Percentiles rank a stretch among this genome's conserved stretches.
These are phyloP conservation scores for Imbricaverruca yamaguchii DNA, from an alignment of 2,888 invertebrate species.

Conservation along the genomic window DNA sequence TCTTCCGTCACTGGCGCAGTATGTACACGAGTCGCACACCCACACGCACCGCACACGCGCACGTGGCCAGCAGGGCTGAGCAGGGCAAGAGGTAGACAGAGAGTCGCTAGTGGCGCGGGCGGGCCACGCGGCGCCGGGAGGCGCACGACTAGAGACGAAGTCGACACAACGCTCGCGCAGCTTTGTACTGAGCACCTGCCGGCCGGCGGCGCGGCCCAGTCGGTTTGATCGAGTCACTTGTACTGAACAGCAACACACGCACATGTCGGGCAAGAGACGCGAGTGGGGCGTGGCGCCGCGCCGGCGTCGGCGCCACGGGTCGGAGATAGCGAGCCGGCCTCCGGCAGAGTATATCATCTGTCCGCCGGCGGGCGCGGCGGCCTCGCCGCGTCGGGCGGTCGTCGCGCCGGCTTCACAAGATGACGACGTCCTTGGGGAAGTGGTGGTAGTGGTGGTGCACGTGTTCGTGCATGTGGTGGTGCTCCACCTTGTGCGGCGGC, in stretches of 20 bases:
- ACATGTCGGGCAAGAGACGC: slow-evolving; percentile 2
- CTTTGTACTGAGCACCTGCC: slow-evolving; percentile 14
- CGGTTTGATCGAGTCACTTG: slow-evolving; percentile 16
- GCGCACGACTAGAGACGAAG: background rate
- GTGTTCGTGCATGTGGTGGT: slow-evolving; percentile 20
- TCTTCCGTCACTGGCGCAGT: background rate
- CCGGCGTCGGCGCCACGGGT: background rate
- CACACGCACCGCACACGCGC: background rate
- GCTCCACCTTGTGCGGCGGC: background rate
- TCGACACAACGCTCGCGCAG: background rate
- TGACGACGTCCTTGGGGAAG: slow-evolving; percentile 2
- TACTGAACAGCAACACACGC: slow-evolving; percentile 6
- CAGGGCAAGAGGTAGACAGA: background rate
- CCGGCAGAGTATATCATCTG: too few relatives aligned
- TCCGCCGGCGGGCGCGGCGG: too few relatives aligned
- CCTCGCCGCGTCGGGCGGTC: background rate
- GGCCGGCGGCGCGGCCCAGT: background rate
- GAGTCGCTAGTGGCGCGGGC: background rate
- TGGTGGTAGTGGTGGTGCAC: slow-evolving; percentile 22
- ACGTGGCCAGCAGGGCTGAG: background rate
- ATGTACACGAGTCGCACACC: background rate
- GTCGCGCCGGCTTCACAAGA: background rate
- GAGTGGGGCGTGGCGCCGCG: background rate
- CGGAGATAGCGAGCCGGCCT: background rate
- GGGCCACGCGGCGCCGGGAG: background rate